Percentiles rank a stretch among this genome's conserved stretches.
Evolutionary conservation across 2,113 vertebrate genomes (phyloP).

Genomic region (Tonatia bakeri): DNA sequence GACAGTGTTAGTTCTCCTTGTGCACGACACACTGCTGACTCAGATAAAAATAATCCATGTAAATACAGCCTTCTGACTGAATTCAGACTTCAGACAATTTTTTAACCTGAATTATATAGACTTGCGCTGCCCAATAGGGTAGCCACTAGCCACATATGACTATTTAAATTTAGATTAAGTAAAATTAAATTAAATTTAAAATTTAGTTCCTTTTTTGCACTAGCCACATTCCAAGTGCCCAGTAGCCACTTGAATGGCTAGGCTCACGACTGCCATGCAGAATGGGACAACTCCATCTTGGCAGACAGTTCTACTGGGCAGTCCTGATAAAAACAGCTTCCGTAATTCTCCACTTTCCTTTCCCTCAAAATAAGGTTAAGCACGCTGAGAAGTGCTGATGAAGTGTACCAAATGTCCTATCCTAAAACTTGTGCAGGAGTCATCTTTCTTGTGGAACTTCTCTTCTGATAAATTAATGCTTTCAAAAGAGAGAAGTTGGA

Average conservation of each 20-base stretch:
- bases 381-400: background rate
- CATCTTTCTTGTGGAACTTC: background rate
- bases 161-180: background rate
- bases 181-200: background rate
- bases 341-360: background rate
- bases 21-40: background rate
- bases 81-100: background rate
- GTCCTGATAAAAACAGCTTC: background rate
- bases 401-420: background rate
- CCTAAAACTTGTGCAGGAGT: background rate
- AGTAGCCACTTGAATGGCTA: background rate
- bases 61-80: background rate
- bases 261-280: background rate
- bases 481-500: background rate
- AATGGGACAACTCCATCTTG: background rate
- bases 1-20: background rate
- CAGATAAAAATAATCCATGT: background rate
- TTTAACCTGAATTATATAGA: background rate
- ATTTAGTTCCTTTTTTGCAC: background rate
- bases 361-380: background rate
- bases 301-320: background rate
- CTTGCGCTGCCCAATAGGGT: background rate
- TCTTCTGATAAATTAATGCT: background rate
- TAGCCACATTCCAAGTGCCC: background rate
- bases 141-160: background rate